phyloP scores from a whole-genome alignment of 2,113 vertebrate species.

The Cyphomyrus plagiostoma region DNA sequence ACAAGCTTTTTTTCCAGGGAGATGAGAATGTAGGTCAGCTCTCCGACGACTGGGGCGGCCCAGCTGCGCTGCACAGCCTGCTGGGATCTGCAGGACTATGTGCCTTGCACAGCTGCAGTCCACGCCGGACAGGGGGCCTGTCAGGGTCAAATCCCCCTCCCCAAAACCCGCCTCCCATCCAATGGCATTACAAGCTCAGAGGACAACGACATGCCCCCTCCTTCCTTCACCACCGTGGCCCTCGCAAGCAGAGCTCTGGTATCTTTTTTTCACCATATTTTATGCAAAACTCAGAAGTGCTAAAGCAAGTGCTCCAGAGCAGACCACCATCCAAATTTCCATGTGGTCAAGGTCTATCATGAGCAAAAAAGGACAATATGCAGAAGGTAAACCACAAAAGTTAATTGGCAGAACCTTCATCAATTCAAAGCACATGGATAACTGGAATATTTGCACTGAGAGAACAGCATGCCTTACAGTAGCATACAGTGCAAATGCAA shows the following conservation, averaged over 20 bases:
- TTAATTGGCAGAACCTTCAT: not conserved
- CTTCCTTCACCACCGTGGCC: not conserved
- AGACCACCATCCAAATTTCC: not conserved
- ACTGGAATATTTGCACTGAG: not conserved
- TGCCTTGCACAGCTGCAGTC: not conserved
- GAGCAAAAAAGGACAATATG: not conserved
- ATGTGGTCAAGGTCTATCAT: not conserved
- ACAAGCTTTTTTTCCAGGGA: constrained; percentile 35
- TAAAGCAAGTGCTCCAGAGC: not conserved
- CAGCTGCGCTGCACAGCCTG: constrained; percentile 11
- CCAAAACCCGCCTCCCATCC: not conserved
- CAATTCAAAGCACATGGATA: not conserved
- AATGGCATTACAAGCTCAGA: constrained; percentile 4
- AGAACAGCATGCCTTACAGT: too few relatives aligned
- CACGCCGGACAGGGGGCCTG: not conserved
- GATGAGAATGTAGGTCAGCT: constrained; percentile 52
- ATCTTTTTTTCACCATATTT: not conserved
- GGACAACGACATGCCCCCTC: not conserved
- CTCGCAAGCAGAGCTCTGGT: not conserved
- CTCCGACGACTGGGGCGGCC: constrained; percentile 40
- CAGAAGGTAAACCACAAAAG: not conserved
- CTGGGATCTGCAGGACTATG: constrained; percentile 10
- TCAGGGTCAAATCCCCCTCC: not conserved
- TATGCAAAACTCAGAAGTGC: not conserved
- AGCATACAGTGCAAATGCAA: not conserved